Base-by-base conservation (phyloP, 2,888 invertebrate genomes). In the Hydrotaea diabolus region DNA sequence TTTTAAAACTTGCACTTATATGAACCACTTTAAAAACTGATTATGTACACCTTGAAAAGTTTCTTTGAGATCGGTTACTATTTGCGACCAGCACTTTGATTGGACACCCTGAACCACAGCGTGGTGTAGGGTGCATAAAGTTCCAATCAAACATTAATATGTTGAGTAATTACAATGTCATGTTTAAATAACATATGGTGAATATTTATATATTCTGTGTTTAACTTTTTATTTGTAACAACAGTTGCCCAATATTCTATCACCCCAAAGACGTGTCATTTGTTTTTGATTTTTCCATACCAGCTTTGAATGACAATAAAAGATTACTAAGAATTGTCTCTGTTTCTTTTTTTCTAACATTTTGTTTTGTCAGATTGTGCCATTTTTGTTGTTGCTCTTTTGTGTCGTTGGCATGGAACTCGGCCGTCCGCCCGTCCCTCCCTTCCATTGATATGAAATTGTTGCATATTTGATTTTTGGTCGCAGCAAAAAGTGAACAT, bases 401-500 rank as follows among this genome's bases (percentile, higher is more conserved):
- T 17, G 23, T 26, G 21, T 13, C 21, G 23, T 59, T 59, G 26
- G 7, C 59, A 59, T 59, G 59, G 11, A n/a, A n/a, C n/a, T n/a
- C n/a, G n/a, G n/a, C n/a, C 11, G 13, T 11, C 39, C 13, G 39
- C n/a, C 0, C 2, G 17, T 66, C 43, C 19, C n/a, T n/a, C n/a
- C n/a, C n/a, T n/a, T n/a, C n/a, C 66, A 39, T 66, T 43, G 36
- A 19, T 43, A 43, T 66, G 66, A 21, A 8, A 66, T 43, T 66
- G 43, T 13, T 9, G 26, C 39, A 43, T 8, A 19, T 39, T 43
- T 21, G 66, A 39, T 66, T 21, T 15, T 59, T 21, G 31, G 31
- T 43, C 66, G 19, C 13, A 8, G 4, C 43, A 11, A 39, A 31
- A 31, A 8, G 1, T 39, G 21, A 66, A 66, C 21, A 21, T 66